phyloP scores from a whole-genome alignment of 2,888 invertebrate genomes.

The Chesias legatella region DNA sequence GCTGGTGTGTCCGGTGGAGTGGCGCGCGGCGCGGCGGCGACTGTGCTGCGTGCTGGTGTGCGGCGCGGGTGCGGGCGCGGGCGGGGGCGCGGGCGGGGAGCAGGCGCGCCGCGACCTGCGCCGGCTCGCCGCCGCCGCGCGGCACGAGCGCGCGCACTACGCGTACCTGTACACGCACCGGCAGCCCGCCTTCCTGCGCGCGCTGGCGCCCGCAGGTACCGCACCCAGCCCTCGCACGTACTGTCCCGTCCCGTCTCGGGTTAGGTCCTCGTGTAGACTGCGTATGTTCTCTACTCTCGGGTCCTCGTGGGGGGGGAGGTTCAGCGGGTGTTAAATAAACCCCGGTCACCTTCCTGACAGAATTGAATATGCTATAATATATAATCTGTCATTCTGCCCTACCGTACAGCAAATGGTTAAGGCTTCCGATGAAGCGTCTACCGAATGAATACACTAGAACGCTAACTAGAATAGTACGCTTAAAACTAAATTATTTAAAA shows the following conservation, averaged over 20 bases:
- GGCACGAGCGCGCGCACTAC: slow-evolving; percentile 86
- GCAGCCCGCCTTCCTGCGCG: slow-evolving; percentile 90
- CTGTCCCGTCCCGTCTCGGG: not conserved
- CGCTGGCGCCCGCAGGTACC: slow-evolving; percentile 71
- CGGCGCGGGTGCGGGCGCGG: slow-evolving; percentile 81
- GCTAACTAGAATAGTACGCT: no score
- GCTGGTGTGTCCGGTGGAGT: slow-evolving; percentile 93
- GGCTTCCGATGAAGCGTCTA: no score
- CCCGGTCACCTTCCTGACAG: no score
- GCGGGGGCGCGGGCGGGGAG: slow-evolving; percentile 84
- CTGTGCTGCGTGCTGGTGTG: slow-evolving; percentile 87
- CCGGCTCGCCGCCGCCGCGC: slow-evolving; percentile 81
- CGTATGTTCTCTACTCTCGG: no score
- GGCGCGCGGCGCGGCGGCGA: slow-evolving; percentile 86
- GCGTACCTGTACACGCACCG: slow-evolving; percentile 93
- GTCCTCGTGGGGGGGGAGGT: no score
- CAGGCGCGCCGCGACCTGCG: slow-evolving; percentile 86
- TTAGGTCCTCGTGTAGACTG: no score
- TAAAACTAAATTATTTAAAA: no score
- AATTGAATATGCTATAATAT: no score
- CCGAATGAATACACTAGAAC: no score
- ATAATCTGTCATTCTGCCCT: no score
- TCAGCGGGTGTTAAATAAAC: no score
- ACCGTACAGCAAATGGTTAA: no score
- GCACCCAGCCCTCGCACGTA: not conserved